Percentiles rank a stretch among this genome's conserved stretches.
Evolutionary conservation across 2,888 invertebrate species (phyloP).

Genomic region (Chironomus riparius): DNA sequence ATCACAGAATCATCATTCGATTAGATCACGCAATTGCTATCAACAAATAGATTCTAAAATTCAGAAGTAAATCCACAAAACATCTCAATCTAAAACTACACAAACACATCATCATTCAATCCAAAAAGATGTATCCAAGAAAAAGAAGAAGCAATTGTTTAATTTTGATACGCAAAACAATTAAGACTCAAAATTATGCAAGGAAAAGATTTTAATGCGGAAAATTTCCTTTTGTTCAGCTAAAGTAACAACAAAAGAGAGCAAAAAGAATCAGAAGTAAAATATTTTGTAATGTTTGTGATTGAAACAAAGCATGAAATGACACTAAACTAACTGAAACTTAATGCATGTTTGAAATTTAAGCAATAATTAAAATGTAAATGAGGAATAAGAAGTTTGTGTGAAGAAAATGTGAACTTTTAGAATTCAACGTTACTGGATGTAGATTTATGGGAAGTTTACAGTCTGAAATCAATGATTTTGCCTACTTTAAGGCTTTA

Average conservation of each 20-base stretch:
- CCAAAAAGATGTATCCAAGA: too few relatives aligned
- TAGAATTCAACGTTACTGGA: too few relatives aligned
- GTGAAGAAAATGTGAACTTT: too few relatives aligned
- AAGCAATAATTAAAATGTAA: too few relatives aligned
- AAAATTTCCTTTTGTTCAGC: background rate
- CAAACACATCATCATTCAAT: background rate
- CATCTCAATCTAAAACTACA: background rate
- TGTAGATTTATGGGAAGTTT: too few relatives aligned
- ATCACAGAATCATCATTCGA: too few relatives aligned
- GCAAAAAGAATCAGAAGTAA: background rate
- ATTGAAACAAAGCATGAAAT: constrained; percentile 3
- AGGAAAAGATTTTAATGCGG: background rate
- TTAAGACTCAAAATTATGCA: background rate
- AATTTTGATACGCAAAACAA: background rate
- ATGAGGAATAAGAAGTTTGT: too few relatives aligned
- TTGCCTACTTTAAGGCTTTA: background rate
- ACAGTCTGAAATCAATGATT: too few relatives aligned
- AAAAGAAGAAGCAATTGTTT: background rate
- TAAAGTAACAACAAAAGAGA: too few relatives aligned
- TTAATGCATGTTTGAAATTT: background rate
- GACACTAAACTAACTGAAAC: constrained; percentile 10
- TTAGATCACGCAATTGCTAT: too few relatives aligned
- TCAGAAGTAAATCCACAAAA: background rate
- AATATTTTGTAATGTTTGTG: background rate
- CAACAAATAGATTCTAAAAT: too few relatives aligned